These are phyloP conservation scores for Hartigia nigra DNA, from an alignment of 2,888 invertebrate species.

Conservation along the genomic window DNA sequence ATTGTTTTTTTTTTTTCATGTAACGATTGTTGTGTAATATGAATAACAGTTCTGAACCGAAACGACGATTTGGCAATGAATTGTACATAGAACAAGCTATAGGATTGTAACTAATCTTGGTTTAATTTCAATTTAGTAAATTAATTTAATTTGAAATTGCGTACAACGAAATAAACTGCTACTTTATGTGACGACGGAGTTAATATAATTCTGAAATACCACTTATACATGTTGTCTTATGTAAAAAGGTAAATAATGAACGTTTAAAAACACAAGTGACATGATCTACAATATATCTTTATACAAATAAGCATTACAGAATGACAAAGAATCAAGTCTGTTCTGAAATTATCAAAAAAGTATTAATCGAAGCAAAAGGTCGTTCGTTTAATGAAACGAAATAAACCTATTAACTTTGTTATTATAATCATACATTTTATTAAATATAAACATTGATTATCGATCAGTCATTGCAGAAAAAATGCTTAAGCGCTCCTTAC, in stretches of 20 bases:
- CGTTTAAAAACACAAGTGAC: neutral
- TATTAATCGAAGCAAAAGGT: no score
- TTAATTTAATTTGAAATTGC: neutral
- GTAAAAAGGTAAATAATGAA: neutral
- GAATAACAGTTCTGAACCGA: neutral
- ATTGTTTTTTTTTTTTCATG: neutral
- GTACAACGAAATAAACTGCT: conserved; percentile 8
- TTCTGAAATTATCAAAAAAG: no score
- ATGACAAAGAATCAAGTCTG: no score
- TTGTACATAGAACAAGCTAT: neutral
- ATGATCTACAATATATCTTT: neutral
- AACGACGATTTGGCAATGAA: neutral
- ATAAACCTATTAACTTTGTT: no score
- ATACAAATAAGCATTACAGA: no score
- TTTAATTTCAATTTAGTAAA: neutral
- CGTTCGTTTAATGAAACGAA: no score
- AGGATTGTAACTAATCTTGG: neutral
- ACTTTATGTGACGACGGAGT: neutral
- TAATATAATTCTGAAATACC: neutral
- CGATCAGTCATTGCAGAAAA: no score
- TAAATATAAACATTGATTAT: no score
- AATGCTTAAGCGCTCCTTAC: no score
- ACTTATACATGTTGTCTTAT: neutral
- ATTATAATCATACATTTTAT: no score
- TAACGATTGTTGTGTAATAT: neutral